These are phyloP conservation scores for Tholera decimalis DNA, from an alignment of 2,888 invertebrate genomes.

Conservation along the genomic window DNA sequence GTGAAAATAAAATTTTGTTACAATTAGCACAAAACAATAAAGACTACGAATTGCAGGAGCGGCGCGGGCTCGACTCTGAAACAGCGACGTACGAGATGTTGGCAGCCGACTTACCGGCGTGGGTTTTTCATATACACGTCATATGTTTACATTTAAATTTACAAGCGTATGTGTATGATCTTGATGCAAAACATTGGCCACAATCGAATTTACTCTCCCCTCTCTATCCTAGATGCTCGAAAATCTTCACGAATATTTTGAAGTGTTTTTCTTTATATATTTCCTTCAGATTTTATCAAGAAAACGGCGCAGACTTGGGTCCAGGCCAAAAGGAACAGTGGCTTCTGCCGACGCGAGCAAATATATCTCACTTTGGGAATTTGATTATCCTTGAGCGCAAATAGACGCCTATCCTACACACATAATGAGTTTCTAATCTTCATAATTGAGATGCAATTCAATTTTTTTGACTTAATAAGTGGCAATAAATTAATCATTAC, in stretches of 20 bases:
- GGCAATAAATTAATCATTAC: constrained; percentile 43
- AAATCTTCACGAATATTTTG: constrained; percentile 70
- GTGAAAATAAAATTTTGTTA: constrained; percentile 64
- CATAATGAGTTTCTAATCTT: constrained; percentile 53
- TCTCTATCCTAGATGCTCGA: constrained; percentile 46
- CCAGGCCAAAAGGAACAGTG: constrained; percentile 79
- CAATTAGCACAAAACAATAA: constrained; percentile 65
- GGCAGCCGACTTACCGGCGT: constrained; percentile 79
- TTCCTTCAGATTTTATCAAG: constrained; percentile 75
- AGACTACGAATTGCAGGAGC: constrained; percentile 72
- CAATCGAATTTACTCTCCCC: constrained; percentile 59
- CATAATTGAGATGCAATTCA: constrained; percentile 42
- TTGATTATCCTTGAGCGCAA: constrained; percentile 67
- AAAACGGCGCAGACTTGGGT: constrained; percentile 79
- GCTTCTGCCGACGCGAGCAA: constrained; percentile 63
- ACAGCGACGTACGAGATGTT: constrained; percentile 84
- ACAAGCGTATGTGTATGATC: constrained; percentile 63
- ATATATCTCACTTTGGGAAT: constrained; percentile 61
- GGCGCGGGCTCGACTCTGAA: constrained; percentile 72
- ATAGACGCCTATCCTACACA: constrained; percentile 61
- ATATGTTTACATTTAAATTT: constrained; percentile 75
- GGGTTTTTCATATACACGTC: constrained; percentile 74
- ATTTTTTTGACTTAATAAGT: constrained; percentile 39
- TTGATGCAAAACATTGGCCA: constrained; percentile 69
- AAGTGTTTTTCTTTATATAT: constrained; percentile 70